phyloP scores from a whole-genome alignment of 2,888 invertebrate genomes.

The Tetanocera ferruginea region DNA sequence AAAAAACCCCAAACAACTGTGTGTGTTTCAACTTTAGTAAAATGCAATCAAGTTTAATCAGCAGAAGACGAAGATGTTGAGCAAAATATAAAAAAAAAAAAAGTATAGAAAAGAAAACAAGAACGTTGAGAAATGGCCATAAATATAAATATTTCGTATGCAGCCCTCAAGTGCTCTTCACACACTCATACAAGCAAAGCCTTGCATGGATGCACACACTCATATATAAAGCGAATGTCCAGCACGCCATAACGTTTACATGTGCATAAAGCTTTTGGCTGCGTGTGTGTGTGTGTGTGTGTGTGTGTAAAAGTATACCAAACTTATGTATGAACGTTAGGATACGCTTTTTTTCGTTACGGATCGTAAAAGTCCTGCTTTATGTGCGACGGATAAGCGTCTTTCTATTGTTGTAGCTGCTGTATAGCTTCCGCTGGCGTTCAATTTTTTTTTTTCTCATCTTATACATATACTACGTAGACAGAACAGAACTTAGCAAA shows the following conservation, averaged over 20 bases:
- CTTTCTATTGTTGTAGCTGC: background rate
- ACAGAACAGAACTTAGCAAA: constrained; percentile 6
- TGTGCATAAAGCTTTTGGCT: constrained; percentile 2
- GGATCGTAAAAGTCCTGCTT: constrained; percentile 29
- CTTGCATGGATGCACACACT: background rate
- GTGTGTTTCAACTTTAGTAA: constrained; percentile 34
- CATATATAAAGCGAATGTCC: background rate
- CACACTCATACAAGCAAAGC: background rate
- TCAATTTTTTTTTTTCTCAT: background rate
- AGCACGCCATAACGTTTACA: constrained; percentile 11
- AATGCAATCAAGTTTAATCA: constrained; percentile 66
- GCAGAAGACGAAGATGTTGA: constrained; percentile 47
- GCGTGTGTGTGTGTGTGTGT: background rate
- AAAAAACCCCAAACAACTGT: background rate
- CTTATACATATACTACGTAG: background rate
- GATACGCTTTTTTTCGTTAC: constrained; percentile 11
- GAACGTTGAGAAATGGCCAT: background rate
- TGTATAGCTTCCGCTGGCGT: background rate
- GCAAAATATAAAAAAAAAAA: background rate
- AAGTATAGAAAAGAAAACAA: background rate
- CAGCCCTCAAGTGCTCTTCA: constrained; percentile 23
- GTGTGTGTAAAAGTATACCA: background rate
- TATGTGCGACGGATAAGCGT: constrained; percentile 14
- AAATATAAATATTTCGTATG: constrained; percentile 32
- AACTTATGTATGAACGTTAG: background rate